Evolutionary conservation across 1,140 invertebrate genomes (phyloP).

Genomic region (Rhynchophorus ferrugineus): DNA sequence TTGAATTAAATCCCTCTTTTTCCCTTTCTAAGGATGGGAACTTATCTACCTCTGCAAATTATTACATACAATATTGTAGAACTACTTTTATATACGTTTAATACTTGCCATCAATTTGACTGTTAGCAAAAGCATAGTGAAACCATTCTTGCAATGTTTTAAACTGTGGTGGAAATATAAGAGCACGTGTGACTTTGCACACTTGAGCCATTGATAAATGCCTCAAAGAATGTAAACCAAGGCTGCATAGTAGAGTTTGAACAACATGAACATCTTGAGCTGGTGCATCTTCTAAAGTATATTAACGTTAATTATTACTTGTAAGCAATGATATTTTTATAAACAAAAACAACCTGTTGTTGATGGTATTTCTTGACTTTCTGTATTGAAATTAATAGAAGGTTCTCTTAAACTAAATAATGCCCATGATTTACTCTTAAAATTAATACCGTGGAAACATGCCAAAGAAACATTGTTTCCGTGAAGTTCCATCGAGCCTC

Average conservation of each 20-base stretch:
- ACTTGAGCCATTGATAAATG: slow-evolving; percentile 88
- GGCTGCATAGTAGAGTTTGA: slow-evolving; percentile 79
- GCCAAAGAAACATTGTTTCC: slow-evolving; percentile 89
- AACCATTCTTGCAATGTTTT: slow-evolving; percentile 94
- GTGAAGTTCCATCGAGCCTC: slow-evolving; percentile 87
- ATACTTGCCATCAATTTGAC: slow-evolving; percentile 80
- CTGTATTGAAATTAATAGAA: slow-evolving; percentile 90
- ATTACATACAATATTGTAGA: slow-evolving; percentile 1
- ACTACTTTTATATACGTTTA: neutral
- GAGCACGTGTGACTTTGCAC: slow-evolving; percentile 80
- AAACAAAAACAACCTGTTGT: slow-evolving; percentile 45
- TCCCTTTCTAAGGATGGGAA: slow-evolving; percentile 80
- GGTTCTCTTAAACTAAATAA: slow-evolving; percentile 91
- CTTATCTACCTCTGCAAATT: slow-evolving; percentile 68
- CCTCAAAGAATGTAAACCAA: slow-evolving; percentile 65
- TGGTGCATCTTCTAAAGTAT: slow-evolving; percentile 30
- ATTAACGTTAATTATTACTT: too few relatives aligned
- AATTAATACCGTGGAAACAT: slow-evolving; percentile 96
- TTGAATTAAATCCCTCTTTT: slow-evolving; percentile 48
- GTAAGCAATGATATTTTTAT: too few relatives aligned
- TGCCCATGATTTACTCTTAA: slow-evolving; percentile 95
- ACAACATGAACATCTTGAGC: slow-evolving; percentile 63
- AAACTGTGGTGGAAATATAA: slow-evolving; percentile 92
- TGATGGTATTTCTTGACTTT: slow-evolving; percentile 76
- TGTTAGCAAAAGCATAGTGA: slow-evolving; percentile 88